These are phyloP conservation scores for Emmelina monodactyla DNA, from an alignment of 2,888 invertebrate genomes.

Conservation along the genomic window DNA sequence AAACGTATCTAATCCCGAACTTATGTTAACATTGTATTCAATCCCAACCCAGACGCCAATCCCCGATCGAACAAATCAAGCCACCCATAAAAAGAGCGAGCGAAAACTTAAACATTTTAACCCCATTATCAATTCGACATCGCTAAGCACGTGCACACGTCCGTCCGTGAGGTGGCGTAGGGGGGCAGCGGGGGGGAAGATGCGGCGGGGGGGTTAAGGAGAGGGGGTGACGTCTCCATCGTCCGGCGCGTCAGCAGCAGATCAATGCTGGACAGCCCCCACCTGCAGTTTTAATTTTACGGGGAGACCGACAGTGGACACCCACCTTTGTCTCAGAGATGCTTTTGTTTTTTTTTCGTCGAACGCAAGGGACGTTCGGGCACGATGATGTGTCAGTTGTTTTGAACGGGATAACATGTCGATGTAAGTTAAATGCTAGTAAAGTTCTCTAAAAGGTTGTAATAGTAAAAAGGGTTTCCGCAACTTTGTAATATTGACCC, in stretches of 20 bases:
- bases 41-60: not conserved
- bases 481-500: too few species aligned
- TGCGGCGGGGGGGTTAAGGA: constrained; percentile 17
- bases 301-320: constrained; percentile 9
- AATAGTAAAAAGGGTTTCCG: too few species aligned
- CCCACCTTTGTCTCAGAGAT: constrained; percentile 13
- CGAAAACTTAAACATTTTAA: constrained; percentile 27
- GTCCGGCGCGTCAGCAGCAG: constrained; percentile 46
- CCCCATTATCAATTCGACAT: constrained; percentile 50
- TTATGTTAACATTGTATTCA: not conserved
- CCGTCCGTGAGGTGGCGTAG: too few species aligned
- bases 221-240: constrained; percentile 42
- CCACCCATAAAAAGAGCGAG: constrained; percentile 9
- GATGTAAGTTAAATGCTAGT: not conserved
- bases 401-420: not conserved
- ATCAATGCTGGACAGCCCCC: constrained; percentile 59
- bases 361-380: not conserved
- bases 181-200: constrained; percentile 18
- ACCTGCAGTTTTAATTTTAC: constrained; percentile 63
- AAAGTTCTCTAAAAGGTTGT: too few species aligned
- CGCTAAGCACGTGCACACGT: constrained; percentile 51
- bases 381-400: not conserved
- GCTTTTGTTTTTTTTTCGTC: not conserved
- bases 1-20: too few species aligned
- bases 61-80: constrained; percentile 12